phyloP scores from a whole-genome alignment of 1,140 invertebrate species.

The Xylocopa sonorina region DNA sequence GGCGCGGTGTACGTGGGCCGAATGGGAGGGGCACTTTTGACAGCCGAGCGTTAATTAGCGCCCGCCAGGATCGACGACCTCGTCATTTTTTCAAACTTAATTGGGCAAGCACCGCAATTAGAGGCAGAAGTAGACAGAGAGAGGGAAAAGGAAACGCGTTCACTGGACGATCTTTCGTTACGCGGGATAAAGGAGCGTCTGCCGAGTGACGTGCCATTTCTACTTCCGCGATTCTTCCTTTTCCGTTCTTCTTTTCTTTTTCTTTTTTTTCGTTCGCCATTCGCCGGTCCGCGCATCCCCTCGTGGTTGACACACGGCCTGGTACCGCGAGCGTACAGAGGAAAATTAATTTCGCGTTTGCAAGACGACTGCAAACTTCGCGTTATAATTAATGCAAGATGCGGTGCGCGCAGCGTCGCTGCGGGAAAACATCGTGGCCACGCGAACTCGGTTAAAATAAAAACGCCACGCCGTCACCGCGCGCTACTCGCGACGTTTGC shows the following conservation, averaged over 20 bases:
- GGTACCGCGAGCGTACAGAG: background rate
- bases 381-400: conserved; percentile 29
- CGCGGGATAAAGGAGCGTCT: conserved; percentile 9
- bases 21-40: conserved; percentile 54
- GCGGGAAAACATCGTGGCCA: background rate
- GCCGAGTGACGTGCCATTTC: background rate
- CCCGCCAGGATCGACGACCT: conserved; percentile 43
- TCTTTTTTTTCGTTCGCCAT: too few relatives aligned
- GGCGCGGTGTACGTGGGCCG: background rate
- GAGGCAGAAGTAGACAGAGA: background rate
- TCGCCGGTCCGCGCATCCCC: background rate
- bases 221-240: conserved; percentile 14
- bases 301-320: background rate
- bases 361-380: conserved; percentile 30
- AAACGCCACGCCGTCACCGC: background rate
- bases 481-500: background rate
- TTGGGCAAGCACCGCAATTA: conserved; percentile 58
- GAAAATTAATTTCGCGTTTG: conserved; percentile 45
- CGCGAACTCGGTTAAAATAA: conserved; percentile 12
- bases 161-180: conserved; percentile 22
- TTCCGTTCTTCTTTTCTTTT: background rate
- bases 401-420: background rate
- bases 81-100: conserved; percentile 58
- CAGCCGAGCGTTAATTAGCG: conserved; percentile 64
- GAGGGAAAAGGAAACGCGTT: background rate